Evolutionary conservation across 2,113 vertebrate genomes (phyloP).

Genomic region (Spizaetus ornatus): DNA sequence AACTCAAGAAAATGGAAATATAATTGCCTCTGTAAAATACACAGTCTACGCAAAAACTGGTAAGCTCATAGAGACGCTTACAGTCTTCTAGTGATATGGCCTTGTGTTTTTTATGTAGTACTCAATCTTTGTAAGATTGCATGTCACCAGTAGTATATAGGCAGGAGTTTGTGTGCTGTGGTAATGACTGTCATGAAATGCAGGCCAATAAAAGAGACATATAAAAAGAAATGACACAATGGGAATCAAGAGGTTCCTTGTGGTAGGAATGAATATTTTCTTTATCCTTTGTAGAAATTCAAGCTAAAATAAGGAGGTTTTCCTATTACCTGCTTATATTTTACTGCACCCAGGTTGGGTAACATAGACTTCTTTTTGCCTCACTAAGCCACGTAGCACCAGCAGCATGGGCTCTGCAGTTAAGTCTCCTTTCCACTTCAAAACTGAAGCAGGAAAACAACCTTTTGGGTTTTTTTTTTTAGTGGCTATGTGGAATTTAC

Average conservation of each 20-base stretch:
- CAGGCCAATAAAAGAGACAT: background rate
- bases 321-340: background rate
- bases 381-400: background rate
- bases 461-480: background rate
- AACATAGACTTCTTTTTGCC: background rate
- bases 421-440: background rate
- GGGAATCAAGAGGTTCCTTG: background rate
- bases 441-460: background rate
- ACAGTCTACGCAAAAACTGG: conserved; percentile 46
- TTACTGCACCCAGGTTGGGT: background rate
- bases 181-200: conserved; percentile 24
- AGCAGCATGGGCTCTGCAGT: background rate
- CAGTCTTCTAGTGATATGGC: background rate
- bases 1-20: conserved; percentile 49
- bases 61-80: background rate
- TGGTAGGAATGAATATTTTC: background rate
- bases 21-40: conserved; percentile 66
- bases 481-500: background rate
- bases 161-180: background rate
- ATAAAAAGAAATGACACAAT: background rate
- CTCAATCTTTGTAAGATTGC: background rate
- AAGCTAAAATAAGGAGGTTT: background rate
- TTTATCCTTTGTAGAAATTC: background rate
- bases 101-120: background rate
- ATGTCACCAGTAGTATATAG: background rate